phyloP scores from a whole-genome alignment of 2,888 invertebrate species.

The Therioaphis trifolii region DNA sequence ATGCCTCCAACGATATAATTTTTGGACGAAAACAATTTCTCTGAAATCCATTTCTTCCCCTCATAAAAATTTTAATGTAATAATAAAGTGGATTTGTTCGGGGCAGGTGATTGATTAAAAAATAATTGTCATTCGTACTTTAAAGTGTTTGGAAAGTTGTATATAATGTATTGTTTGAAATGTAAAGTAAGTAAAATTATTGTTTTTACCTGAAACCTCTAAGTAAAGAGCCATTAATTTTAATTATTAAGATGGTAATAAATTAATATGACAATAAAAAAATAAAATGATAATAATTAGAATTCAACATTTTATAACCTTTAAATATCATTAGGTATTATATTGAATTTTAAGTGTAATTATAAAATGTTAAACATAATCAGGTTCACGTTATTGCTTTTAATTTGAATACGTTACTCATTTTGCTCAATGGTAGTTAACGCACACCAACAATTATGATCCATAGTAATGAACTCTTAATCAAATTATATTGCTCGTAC shows the following conservation, averaged over 20 bases:
- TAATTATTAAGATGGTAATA: background rate
- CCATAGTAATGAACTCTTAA: conserved; percentile 21
- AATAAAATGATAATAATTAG: too few relatives aligned
- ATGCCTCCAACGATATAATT: background rate
- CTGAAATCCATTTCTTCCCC: background rate
- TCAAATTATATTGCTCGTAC: conserved; percentile 17
- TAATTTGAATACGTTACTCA: too few relatives aligned
- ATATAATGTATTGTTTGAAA: background rate
- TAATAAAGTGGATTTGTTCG: background rate
- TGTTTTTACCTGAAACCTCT: background rate
- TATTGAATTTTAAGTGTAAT: too few relatives aligned
- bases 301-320: too few relatives aligned
- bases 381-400: too few relatives aligned
- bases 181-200: background rate
- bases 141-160: background rate
- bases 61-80: background rate
- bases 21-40: conserved; percentile 30
- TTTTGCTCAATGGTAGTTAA: background rate
- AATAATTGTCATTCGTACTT: background rate
- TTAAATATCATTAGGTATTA: too few relatives aligned
- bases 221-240: background rate
- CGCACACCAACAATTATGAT: background rate
- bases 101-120: conserved; percentile 5
- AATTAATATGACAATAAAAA: background rate
- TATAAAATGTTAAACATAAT: too few relatives aligned